Base-by-base conservation (phyloP, 2,797 vertebrate genomes). In the Enoplosus armatus region DNA sequence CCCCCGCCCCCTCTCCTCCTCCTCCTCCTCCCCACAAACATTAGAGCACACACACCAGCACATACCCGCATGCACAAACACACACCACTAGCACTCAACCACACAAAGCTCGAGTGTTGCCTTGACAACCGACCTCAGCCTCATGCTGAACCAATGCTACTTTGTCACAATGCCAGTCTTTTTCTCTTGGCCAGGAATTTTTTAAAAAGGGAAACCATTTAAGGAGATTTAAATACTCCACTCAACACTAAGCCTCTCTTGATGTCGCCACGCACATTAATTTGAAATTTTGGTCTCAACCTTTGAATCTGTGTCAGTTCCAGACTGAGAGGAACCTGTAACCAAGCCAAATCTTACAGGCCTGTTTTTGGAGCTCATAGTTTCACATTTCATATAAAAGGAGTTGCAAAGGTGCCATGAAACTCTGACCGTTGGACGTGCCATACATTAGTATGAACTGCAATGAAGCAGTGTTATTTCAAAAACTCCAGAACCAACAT, bases 71-170 rank as follows among this genome's bases (percentile, higher is more conserved):
- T 80, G 58, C 58, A 45, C 18, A 54, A 15, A 72, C 60, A 73
- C 81, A 75, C 84, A 79, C 74, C 75, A 55, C 75, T 63, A 35
- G 68, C 66, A 79, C 79, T 87, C 85, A 68, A 82, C 61, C 85
- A 76, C 84, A 86, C 84, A 87, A 88, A 89, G 79, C 88, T 82
- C 72, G 18, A 73, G 75, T 47, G 93, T 95, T 94, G 92, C 93
- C 92, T 78, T 89, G 91, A 92, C 92, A 93, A 94, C 93, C 65
- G 62, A 85, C 89, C 87, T 88, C 84, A 81, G 91, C 85, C 89
- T 91, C 83, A 86, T 51, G 60, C 87, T 88, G 90, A 93, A 92
- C 90, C 89, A 88, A 84, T 89, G 90, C 87, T 89, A 92, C 85
- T 89, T 83, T 89, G 86, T 88, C 89, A 92, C 85, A 85, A 89